Conservation (phyloP, 2,888 invertebrate genomes). For the Nomada ruficornis region DNA sequence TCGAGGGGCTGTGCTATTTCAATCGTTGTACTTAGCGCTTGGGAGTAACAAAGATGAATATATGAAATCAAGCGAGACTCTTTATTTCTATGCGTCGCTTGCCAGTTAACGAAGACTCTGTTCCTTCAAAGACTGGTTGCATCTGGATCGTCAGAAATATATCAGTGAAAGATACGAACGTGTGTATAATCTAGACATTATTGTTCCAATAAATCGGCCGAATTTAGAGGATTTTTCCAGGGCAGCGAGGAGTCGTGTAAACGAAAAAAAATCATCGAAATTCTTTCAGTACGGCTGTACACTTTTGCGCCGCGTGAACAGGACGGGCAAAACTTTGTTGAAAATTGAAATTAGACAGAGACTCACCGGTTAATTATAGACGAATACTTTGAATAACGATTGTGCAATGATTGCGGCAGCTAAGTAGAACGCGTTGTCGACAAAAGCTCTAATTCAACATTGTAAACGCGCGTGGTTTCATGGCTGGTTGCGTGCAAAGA, state of each 20-base stretch:
- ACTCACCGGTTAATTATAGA: neutral
- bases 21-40: neutral
- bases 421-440: neutral
- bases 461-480: neutral
- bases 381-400: neutral
- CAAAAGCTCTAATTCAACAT: neutral
- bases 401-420: neutral
- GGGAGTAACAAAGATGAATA: neutral
- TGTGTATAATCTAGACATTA: slow-evolving; percentile 32
- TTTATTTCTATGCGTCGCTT: slow-evolving; percentile 2
- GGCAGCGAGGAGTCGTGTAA: neutral
- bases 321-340: neutral
- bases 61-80: neutral
- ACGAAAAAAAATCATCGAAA: slow-evolving; percentile 19
- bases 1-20: neutral
- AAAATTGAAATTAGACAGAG: neutral
- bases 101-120: slow-evolving; percentile 23
- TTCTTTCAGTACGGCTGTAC: slow-evolving; percentile 10
- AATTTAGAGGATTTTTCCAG: slow-evolving; percentile 32
- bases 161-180: slow-evolving; percentile 35
- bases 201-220: slow-evolving; percentile 55
- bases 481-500: slow-evolving; percentile 15
- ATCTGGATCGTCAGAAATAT: slow-evolving; percentile 36
- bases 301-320: neutral
- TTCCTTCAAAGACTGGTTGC: slow-evolving; percentile 43